These are phyloP conservation scores for Calyptomena viridis DNA, from an alignment of 2,113 vertebrate species.

Conservation along the genomic window DNA sequence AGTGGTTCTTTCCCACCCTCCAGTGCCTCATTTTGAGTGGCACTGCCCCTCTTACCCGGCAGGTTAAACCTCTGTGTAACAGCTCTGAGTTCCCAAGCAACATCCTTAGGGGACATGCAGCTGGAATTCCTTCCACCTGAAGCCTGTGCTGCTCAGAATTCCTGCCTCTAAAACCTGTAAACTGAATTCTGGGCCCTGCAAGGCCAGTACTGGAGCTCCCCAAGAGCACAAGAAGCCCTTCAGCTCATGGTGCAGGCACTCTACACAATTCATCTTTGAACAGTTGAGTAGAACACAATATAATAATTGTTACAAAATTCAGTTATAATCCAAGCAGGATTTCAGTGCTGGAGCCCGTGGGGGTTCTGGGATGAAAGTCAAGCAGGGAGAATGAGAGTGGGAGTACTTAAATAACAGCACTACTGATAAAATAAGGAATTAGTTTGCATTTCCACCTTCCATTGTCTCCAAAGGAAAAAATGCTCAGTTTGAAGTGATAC, in stretches of 20 bases:
- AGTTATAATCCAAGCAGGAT: background rate
- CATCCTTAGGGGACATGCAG: background rate
- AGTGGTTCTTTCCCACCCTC: background rate
- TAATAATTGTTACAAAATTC: background rate
- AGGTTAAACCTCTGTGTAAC: background rate
- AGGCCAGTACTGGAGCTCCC: background rate
- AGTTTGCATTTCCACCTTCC: background rate
- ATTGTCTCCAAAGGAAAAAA: background rate
- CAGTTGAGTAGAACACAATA: background rate
- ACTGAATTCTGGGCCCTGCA: background rate
- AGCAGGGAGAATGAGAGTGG: background rate
- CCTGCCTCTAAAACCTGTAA: background rate
- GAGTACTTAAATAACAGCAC: background rate
- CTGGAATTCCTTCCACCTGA: background rate
- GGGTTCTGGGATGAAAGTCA: background rate
- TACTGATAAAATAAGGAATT: background rate
- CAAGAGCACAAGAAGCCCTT: background rate
- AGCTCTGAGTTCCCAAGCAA: background rate
- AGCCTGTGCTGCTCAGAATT: background rate
- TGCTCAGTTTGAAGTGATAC: background rate
- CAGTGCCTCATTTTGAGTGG: too few relatives aligned
- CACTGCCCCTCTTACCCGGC: background rate
- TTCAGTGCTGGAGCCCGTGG: background rate
- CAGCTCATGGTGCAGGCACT: background rate
- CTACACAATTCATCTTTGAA: background rate